Evolutionary conservation across 92 coral and sea anemone genomes (phyloP).

Genomic region (Parazoanthus atlanticus): DNA sequence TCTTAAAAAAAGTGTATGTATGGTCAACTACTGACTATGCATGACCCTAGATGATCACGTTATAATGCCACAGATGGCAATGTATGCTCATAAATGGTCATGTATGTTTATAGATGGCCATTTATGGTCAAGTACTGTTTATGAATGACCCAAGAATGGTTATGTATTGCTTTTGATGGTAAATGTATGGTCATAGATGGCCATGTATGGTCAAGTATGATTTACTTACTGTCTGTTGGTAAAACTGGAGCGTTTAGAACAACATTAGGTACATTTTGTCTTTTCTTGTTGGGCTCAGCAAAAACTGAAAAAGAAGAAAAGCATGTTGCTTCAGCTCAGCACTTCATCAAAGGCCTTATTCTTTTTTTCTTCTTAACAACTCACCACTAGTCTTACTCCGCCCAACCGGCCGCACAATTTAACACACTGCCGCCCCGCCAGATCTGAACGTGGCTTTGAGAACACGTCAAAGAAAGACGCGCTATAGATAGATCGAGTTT

Average conservation of each 20-base stretch:
- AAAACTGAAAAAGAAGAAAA: constrained; percentile 34
- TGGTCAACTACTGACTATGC: too few species aligned
- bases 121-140: not conserved
- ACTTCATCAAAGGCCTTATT: too few species aligned
- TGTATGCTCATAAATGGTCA: not conserved
- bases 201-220: not conserved
- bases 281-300: constrained; percentile 49
- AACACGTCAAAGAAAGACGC: not conserved
- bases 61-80: too few species aligned
- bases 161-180: not conserved
- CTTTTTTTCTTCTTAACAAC: not conserved
- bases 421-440: not conserved
- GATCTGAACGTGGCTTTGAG: not conserved
- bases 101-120: not conserved
- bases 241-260: constrained; percentile 31
- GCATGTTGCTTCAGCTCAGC: not conserved
- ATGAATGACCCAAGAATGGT: not conserved
- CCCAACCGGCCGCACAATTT: not conserved
- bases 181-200: not conserved
- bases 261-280: constrained; percentile 40
- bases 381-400: not conserved
- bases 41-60: too few species aligned
- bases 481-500: too few species aligned
- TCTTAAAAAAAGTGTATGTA: too few species aligned
- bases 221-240: constrained; percentile 59